Evolutionary conservation across 2,797 vertebrate species (phyloP).

Genomic region (Phoxinus dragarum): DNA sequence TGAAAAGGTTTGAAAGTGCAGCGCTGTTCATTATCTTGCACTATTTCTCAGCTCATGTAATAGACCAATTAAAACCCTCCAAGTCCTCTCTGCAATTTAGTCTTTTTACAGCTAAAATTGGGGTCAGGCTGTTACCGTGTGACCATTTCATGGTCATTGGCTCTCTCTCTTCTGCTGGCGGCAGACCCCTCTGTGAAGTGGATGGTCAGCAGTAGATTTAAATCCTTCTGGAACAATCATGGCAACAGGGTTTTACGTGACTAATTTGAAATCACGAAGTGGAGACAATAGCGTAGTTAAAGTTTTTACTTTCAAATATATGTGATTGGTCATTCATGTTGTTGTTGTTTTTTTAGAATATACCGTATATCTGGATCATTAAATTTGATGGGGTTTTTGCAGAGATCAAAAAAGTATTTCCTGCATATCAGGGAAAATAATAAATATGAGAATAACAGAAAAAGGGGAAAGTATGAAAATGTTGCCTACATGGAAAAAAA

Average conservation of each 20-base stretch:
- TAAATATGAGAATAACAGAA: background rate
- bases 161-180: constrained; percentile 46
- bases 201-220: constrained; percentile 37
- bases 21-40: constrained; percentile 43
- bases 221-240: constrained; percentile 25
- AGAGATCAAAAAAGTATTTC: background rate
- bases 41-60: constrained; percentile 42
- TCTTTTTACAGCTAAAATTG: constrained; percentile 61
- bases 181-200: constrained; percentile 30
- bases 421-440: background rate
- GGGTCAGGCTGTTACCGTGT: constrained; percentile 50
- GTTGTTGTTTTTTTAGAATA: background rate
- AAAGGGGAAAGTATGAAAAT: background rate
- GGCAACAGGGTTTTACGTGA: constrained; percentile 19
- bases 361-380: background rate
- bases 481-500: too few species aligned
- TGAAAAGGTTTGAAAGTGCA: constrained; percentile 57
- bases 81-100: constrained; percentile 55
- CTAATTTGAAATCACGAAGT: constrained; percentile 30
- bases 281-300: constrained; percentile 14
- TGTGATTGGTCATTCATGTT: background rate
- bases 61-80: constrained; percentile 48
- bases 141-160: constrained; percentile 57
- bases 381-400: background rate
- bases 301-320: constrained; percentile 15